Base-by-base conservation (phyloP, 1,140 invertebrate genomes). In the Geopemphigus sp. region DNA sequence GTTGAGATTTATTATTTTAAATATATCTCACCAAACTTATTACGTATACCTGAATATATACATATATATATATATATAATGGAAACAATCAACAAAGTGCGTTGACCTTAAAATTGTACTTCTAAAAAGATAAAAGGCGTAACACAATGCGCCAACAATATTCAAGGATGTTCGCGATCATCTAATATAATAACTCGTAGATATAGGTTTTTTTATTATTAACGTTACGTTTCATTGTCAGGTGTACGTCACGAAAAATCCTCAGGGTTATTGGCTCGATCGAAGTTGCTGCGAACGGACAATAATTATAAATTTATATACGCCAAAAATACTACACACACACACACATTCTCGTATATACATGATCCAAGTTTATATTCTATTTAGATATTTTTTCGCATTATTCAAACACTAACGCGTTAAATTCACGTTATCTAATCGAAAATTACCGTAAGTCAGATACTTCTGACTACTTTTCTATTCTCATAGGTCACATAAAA, bases 151-250 rank as follows among this genome's bases (percentile, higher is more conserved):
- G 22, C 53, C n/a, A 57, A 39, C 56, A 59, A 39, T 59, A 76
- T 59, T 76, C 72, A 59, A 76, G 72, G 54, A 76, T 76, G 32
- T 59, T 15, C 45, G 5, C n/a, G 72, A 57, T 57, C 54, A 45
- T 45, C 53, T 76, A 57, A 59, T 76, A 76, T 76, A 76, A 76
- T 59, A 57, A 76, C 56, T 24, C 39, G 22, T 76, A 76, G 72
- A 57, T 50, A 50, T 50, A 50, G 32, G 19, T 32, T 57, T 74
- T 68, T 53, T 53, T 53, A 12, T 73, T 73, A 39, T 76, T 76
- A 59, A 24, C 56, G 57, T 76, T 59, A 59, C 32, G n/a, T 39
- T 76, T 76, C 72, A 59, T 76, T 76, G 53, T 76, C 29, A 39
- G n/a, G 32, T 56, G 12, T 59, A 24, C n/a, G 24, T 57, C 53